Evolutionary conservation across 2,888 invertebrate genomes (phyloP).

Genomic region (Andrena haemorrhoa): DNA sequence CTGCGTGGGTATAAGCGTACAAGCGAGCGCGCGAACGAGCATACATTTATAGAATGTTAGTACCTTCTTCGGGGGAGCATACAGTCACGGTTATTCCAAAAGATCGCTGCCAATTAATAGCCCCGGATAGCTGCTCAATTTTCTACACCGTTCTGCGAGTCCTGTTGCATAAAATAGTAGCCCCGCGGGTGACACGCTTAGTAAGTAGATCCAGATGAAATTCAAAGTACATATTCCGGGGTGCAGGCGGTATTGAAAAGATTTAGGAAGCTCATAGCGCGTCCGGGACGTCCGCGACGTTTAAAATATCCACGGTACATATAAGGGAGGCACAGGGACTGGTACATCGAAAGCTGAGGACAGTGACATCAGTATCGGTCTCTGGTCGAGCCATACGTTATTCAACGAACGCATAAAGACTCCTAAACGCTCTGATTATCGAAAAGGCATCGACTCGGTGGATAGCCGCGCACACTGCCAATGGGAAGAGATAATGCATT

Average conservation of each 20-base stretch:
- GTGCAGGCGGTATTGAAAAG: conserved; percentile 16
- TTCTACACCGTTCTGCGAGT: neutral
- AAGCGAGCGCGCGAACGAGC: conserved; percentile 16
- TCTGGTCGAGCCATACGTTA: conserved; percentile 51
- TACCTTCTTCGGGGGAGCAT: conserved; percentile 36
- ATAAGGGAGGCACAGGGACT: conserved; percentile 31
- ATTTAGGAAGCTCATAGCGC: conserved; percentile 22
- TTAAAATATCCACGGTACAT: conserved; percentile 9
- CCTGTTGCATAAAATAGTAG: too few relatives aligned
- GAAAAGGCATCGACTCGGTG: conserved; percentile 48
- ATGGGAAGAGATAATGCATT: conserved; percentile 80
- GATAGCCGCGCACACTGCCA: conserved; percentile 62
- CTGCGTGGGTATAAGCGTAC: neutral
- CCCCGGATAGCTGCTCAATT: conserved; percentile 29
- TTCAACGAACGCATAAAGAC: conserved; percentile 59
- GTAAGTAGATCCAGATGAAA: conserved; percentile 3
- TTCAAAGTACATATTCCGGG: neutral
- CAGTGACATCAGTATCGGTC: conserved; percentile 59
- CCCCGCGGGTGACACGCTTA: too few relatives aligned
- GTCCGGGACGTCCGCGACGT: conserved; percentile 2
- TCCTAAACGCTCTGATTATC: conserved; percentile 63
- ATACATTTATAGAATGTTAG: conserved; percentile 53
- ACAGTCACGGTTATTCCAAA: conserved; percentile 55
- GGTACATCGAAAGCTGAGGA: conserved; percentile 40
- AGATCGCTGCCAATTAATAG: conserved; percentile 71